These are phyloP conservation scores for Electrophaes corylata DNA, from an alignment of 2,888 invertebrate species.

Conservation along the genomic window DNA sequence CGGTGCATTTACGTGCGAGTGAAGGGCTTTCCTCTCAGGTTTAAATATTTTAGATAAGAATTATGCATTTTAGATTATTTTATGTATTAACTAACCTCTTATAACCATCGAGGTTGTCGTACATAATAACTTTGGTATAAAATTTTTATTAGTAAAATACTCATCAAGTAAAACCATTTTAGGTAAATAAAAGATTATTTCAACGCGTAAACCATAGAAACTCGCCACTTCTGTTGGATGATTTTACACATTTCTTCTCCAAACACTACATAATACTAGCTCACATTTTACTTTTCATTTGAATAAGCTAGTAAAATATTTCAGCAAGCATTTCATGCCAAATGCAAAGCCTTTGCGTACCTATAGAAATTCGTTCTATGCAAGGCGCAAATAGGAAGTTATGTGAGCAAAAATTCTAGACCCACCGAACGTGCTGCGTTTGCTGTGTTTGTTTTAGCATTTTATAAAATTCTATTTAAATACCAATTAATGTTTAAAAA, in stretches of 20 bases:
- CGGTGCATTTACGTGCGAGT: too few relatives aligned
- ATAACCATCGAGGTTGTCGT: too few relatives aligned
- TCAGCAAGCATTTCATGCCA: conserved; percentile 47
- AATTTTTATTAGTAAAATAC: too few relatives aligned
- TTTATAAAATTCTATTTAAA: conserved; percentile 16
- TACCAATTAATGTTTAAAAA: conserved; percentile 1
- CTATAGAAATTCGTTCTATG: conserved; percentile 53
- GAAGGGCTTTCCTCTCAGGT: too few relatives aligned
- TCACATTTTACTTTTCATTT: conserved; percentile 15
- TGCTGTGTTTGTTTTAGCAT: conserved; percentile 21
- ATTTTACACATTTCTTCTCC: neutral
- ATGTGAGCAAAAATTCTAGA: conserved; percentile 62
- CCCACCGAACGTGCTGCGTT: conserved; percentile 37
- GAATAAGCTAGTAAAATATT: conserved; percentile 37
- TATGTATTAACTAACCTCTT: too few relatives aligned
- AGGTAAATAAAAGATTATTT: too few relatives aligned
- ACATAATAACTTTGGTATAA: too few relatives aligned
- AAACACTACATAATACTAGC: neutral
- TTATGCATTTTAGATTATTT: too few relatives aligned
- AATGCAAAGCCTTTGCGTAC: conserved; percentile 55
- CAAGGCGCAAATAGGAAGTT: conserved; percentile 58
- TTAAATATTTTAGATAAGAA: too few relatives aligned
- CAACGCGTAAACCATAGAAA: neutral
- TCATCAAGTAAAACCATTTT: too few relatives aligned
- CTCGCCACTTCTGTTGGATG: neutral